Base-by-base conservation (phyloP, 2,888 invertebrate species). In the Pharmacophagus antenor region DNA sequence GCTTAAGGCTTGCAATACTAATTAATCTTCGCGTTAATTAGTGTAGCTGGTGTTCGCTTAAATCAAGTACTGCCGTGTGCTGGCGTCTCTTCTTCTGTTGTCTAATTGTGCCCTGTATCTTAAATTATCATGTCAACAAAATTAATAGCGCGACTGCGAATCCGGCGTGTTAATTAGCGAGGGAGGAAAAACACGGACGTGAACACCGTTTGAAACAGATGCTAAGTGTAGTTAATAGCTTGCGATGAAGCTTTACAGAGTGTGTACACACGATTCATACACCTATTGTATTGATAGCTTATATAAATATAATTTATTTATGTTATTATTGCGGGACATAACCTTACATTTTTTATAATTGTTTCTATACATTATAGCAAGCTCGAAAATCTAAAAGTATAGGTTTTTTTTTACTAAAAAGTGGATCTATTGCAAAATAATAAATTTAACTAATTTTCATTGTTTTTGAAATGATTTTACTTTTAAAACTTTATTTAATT, bases 21-120 rank as follows among this genome's bases (percentile, higher is more conserved):
- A 87, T 86, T 86, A 86, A 86, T 86, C 82, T 82, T 71, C 68
- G 65, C 75, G 80, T 84, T 87, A 86, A 86, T 87, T 85, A 85
- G 80, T 73, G 77, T 73, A 74, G 79, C 76, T 70, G 74, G 76
- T 73, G 71, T 72, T 70, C 68, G 65, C 76, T 73, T 82, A 80
- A 81, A 82, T 81, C 77, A 79, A 73, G 73, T 66, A 63, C 62
- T 55, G 53, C 52, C 52, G 61, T 51, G 46, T 41, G 53, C 57
- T 49, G 51, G 27, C 60, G 47, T 57, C 56, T 49, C 46, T 49
- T 61, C 59, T 61, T 50, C 57, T 47, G 22, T 49, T 57, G 27
- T 61, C 56, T 62, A 62, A 62, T 54, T 62, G 56, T 62, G 61
- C 47, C 58, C 50, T 56, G 59, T 47, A 52, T 56, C 58, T 57